Conservation (phyloP, 2,113 vertebrate species). For the Phylloscopus trochilus region DNA sequence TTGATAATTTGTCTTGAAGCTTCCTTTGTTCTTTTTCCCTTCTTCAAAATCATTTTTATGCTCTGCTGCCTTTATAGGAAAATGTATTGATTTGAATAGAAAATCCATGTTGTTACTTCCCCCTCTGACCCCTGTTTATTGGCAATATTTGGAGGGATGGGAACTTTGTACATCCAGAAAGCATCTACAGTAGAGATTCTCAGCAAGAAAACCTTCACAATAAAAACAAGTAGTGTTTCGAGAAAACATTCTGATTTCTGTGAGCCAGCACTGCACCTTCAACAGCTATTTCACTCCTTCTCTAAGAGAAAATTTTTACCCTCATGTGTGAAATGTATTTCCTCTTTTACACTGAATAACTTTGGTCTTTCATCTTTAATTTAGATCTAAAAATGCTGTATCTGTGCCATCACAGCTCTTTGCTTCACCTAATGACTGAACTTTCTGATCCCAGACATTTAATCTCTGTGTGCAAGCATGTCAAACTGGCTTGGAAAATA, state of each 20-base stretch:
- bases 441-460: neutral
- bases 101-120: constrained; percentile 2
- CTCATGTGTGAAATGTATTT: neutral
- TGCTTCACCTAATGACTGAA: neutral
- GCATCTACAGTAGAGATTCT: neutral
- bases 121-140: neutral
- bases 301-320: neutral
- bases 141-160: neutral
- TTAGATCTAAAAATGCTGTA: neutral
- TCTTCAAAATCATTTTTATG: neutral
- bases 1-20: neutral
- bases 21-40: neutral
- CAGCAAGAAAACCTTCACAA: neutral
- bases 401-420: neutral
- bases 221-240: neutral
- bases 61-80: neutral
- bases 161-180: neutral
- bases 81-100: neutral
- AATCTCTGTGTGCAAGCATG: neutral
- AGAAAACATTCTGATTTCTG: neutral
- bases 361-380: neutral
- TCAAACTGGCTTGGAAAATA: neutral
- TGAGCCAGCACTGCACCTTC: neutral
- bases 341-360: neutral
- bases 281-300: neutral